A percentile compares a stretch with the other conserved stretches of the same genome.
Conservation (phyloP, 2,113 vertebrate genomes). For the Sula dactylatra region DNA sequence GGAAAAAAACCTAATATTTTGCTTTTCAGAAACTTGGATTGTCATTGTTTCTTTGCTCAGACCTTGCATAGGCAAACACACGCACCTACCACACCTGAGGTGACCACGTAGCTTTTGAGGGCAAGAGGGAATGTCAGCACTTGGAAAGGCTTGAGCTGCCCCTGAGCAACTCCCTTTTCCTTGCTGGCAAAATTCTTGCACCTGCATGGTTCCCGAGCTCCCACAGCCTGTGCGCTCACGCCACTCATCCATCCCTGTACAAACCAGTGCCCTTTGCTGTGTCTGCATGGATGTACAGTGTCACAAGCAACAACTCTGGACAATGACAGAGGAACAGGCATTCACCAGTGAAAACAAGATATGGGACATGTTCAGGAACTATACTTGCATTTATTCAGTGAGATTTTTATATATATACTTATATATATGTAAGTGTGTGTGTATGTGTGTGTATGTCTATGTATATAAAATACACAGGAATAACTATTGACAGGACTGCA, state of each 20-base stretch:
- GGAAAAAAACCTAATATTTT: conserved; percentile 62
- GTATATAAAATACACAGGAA: conserved; percentile 16
- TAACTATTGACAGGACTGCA: neutral
- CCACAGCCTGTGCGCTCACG: neutral
- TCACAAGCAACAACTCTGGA: conserved; percentile 51
- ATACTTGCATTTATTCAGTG: conserved; percentile 37
- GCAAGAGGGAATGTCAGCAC: neutral
- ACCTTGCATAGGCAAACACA: neutral
- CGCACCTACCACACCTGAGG: neutral
- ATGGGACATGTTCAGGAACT: neutral
- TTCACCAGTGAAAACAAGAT: conserved; percentile 39
- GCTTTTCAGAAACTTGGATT: conserved; percentile 71
- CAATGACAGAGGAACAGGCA: conserved; percentile 53
- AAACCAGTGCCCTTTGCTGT: conserved; percentile 52
- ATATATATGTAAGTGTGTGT: neutral
- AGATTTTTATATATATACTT: conserved; percentile 35
- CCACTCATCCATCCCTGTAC: conserved; percentile 31
- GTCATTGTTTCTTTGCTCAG: conserved; percentile 64
- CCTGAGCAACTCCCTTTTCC: neutral
- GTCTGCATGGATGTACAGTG: conserved; percentile 68
- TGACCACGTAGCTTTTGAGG: neutral
- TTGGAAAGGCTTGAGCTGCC: neutral
- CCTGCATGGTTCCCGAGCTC: neutral
- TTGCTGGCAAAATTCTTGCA: neutral
- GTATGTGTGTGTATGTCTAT: conserved; percentile 17